Percentiles rank a stretch among this genome's conserved stretches.
Conservation (phyloP, 2,797 vertebrate species). For the Masticophis lateralis region DNA sequence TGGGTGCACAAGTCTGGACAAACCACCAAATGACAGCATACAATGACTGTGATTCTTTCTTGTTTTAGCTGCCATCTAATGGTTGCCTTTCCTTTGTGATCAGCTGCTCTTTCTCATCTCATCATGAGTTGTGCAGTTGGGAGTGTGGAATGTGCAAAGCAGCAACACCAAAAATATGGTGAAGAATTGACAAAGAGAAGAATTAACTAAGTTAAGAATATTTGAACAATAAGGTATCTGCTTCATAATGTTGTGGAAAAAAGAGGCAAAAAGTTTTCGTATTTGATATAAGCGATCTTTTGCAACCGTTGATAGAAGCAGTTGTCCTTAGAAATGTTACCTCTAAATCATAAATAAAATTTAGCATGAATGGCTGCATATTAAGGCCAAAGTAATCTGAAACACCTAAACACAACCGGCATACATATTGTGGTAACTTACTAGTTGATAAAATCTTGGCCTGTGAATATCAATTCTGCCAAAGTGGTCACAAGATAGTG, state of each 20-base stretch:
- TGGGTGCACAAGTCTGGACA: not conserved
- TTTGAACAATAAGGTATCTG: not conserved
- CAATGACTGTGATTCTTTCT: not conserved
- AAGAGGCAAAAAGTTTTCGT: not conserved
- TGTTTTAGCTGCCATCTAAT: not conserved
- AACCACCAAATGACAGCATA: not conserved
- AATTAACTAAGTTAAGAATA: not conserved
- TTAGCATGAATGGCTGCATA: not conserved
- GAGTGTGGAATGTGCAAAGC: not conserved
- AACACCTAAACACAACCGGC: not conserved
- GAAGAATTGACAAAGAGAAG: not conserved
- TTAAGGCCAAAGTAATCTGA: not conserved
- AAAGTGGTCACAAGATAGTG: not conserved
- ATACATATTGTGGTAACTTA: not conserved
- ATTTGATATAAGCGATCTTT: not conserved
- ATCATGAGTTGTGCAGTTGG: not conserved
- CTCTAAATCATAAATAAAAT: not conserved
- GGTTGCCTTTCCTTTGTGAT: not conserved
- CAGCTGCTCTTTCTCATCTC: not conserved
- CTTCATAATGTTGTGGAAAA: not conserved
- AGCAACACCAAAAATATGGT: not conserved
- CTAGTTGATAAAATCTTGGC: not conserved
- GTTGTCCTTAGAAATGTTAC: not conserved
- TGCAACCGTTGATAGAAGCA: not conserved
- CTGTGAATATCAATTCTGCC: not conserved